Percentiles rank a stretch among this genome's conserved stretches.
These are phyloP conservation scores for Guaruba guarouba DNA, from an alignment of 2,113 vertebrate species.

Conservation along the genomic window DNA sequence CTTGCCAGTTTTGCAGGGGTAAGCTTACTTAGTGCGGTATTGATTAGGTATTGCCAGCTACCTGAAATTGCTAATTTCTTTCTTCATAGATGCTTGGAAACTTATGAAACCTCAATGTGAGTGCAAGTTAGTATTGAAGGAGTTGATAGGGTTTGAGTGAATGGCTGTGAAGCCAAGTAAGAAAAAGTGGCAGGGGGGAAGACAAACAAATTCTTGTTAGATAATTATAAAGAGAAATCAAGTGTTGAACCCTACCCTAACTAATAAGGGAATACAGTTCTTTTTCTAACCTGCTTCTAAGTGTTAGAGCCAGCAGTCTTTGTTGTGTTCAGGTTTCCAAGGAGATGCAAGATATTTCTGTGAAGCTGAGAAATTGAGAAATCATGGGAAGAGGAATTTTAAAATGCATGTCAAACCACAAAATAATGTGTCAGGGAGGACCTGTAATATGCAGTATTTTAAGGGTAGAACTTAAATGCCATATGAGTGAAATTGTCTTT, in stretches of 20 bases:
- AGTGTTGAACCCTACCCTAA: neutral
- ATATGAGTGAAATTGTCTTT: neutral
- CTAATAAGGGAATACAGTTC: neutral
- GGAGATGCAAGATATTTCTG: slow-evolving; percentile 47
- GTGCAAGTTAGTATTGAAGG: neutral
- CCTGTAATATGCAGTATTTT: neutral
- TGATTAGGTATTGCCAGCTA: neutral
- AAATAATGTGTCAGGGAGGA: neutral
- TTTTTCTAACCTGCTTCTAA: neutral
- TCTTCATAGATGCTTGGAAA: neutral
- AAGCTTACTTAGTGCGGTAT: neutral
- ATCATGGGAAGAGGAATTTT: slow-evolving; percentile 13
- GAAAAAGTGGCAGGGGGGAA: neutral
- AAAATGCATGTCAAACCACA: neutral
- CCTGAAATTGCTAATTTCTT: neutral
- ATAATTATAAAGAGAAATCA: neutral
- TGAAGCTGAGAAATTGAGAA: slow-evolving; percentile 33
- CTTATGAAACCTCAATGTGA: neutral
- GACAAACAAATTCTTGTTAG: neutral
- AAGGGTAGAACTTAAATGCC: neutral
- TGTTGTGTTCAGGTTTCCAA: slow-evolving; percentile 50
- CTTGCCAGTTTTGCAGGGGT: neutral
- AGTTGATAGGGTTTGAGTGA: neutral
- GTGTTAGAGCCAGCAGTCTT: neutral
- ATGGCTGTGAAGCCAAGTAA: neutral